Percentiles rank a stretch among this genome's conserved stretches.
These are phyloP conservation scores for Acleris cristana DNA, from an alignment of 2,888 invertebrate species.

Conservation along the genomic window DNA sequence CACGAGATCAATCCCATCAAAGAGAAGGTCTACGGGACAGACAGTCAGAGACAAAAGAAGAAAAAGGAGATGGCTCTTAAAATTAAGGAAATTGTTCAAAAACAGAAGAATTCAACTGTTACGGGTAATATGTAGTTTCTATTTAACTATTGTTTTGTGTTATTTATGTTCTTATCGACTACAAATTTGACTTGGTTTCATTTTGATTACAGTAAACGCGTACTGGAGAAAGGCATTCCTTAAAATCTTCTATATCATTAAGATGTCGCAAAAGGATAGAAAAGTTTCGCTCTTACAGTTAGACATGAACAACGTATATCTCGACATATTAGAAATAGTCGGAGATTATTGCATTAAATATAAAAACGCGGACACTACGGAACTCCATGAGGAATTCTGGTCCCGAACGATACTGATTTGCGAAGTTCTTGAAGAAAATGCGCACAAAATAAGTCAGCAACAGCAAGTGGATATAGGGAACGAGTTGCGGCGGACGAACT, in stretches of 20 bases:
- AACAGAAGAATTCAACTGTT: too few species aligned
- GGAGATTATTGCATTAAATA: slow-evolving; percentile 53
- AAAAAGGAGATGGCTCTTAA: slow-evolving; percentile 42
- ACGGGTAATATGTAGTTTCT: not conserved
- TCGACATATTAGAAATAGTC: slow-evolving; percentile 60
- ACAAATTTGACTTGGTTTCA: too few species aligned
- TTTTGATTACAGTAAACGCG: slow-evolving; percentile 45
- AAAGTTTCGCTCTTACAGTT: slow-evolving; percentile 55
- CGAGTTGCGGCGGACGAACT: slow-evolving; percentile 64
- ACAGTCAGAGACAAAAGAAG: slow-evolving; percentile 49
- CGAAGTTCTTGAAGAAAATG: slow-evolving; percentile 47
- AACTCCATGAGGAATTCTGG: slow-evolving; percentile 46
- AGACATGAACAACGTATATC: slow-evolving; percentile 56
- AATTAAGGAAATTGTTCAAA: slow-evolving; percentile 10
- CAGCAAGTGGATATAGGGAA: slow-evolving; percentile 64
- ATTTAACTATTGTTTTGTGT: slow-evolving; percentile 3
- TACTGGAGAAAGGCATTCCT: slow-evolving; percentile 40
- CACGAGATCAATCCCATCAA: slow-evolving; percentile 74
- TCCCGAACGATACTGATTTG: slow-evolving; percentile 52
- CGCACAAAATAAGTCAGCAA: slow-evolving; percentile 66
- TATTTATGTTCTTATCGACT: not conserved
- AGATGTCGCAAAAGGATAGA: slow-evolving; percentile 38
- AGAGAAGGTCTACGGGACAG: slow-evolving; percentile 63
- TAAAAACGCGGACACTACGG: slow-evolving; percentile 31
- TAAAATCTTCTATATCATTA: slow-evolving; percentile 39